Conservation (phyloP, 2,113 vertebrate genomes). For the Esox niger region DNA sequence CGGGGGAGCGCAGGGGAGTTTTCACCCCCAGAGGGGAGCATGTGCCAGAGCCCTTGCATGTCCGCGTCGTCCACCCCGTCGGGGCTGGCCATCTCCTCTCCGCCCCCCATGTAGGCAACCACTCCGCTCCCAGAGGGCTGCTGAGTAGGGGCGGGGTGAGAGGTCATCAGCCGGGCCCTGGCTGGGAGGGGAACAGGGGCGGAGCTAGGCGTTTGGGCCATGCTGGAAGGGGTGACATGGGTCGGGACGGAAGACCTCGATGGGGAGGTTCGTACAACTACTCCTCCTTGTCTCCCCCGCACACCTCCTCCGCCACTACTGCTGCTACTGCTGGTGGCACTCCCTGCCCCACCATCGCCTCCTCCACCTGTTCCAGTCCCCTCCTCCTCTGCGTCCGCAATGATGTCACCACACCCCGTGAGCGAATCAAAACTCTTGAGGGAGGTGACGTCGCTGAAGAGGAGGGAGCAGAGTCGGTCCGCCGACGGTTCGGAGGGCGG, state of each 20-base stretch:
- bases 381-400: constrained; percentile 92
- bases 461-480: constrained; percentile 89
- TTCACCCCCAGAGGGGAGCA: constrained; percentile 83
- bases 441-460: constrained; percentile 98
- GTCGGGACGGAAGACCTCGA: constrained; percentile 53
- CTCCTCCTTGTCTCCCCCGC: constrained; percentile 37
- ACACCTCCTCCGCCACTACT: constrained; percentile 73
- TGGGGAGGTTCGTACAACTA: constrained; percentile 47
- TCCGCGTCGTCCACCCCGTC: constrained; percentile 90
- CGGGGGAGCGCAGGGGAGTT: constrained; percentile 70
- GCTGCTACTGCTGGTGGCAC: constrained; percentile 88
- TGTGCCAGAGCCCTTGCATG: constrained; percentile 95
- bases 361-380: constrained; percentile 67
- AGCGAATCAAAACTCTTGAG: constrained; percentile 99
- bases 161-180: constrained; percentile 52
- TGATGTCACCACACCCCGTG: constrained; percentile 98
- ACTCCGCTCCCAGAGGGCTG: constrained; percentile 80
- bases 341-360: constrained; percentile 79
- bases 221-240: constrained; percentile 52
- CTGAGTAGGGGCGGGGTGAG: constrained; percentile 48
- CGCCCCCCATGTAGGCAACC: constrained; percentile 94
- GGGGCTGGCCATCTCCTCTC: constrained; percentile 98
- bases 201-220: constrained; percentile 36
- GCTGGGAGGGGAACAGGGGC: constrained; percentile 52
- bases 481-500: constrained; percentile 92